Percentiles rank a stretch among this genome's conserved stretches.
Conservation (phyloP, 37 sponge, comb jelly and placozoan species). For the Beroe forskalii region DNA sequence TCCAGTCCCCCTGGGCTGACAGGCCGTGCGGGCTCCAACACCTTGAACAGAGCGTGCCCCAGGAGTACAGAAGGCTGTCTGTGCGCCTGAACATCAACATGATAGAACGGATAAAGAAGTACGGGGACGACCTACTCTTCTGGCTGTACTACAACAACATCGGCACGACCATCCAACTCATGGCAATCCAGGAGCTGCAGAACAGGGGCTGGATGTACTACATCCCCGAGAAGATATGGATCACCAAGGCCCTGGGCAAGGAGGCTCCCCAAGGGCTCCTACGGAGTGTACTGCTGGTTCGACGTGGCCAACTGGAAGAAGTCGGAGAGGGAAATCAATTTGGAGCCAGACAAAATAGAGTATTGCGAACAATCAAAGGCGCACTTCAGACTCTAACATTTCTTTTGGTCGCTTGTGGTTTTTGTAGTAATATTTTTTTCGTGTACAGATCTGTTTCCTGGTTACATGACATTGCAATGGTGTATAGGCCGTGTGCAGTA, state of each 20-base stretch:
- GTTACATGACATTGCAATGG: no score
- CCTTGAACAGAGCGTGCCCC: conserved; percentile 43
- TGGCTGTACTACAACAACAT: conserved; percentile 93
- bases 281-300: conserved; percentile 92
- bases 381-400: conserved; percentile 31
- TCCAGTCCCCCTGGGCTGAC: conserved; percentile 96
- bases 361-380: conserved; percentile 70
- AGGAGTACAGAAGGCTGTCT: conserved; percentile 1
- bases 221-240: conserved; percentile 95
- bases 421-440: conserved; percentile 45
- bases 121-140: conserved; percentile 89
- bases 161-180: conserved; percentile 86
- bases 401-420: conserved; percentile 42
- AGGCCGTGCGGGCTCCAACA: conserved; percentile 87
- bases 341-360: conserved; percentile 93
- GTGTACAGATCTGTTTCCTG: conserved; percentile 35
- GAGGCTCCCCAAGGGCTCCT: conserved; percentile 82
- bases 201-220: conserved; percentile 93
- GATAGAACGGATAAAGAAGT: conserved; percentile 72
- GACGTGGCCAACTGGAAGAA: conserved; percentile 91
- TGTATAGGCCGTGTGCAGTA: no score
- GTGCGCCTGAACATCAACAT: conserved; percentile 54
- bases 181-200: conserved; percentile 88
- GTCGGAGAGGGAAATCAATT: conserved; percentile 80
- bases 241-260: conserved; percentile 87